Evolutionary conservation across 2,113 vertebrate genomes (phyloP).

Genomic region (Chaenogobius annularis): DNA sequence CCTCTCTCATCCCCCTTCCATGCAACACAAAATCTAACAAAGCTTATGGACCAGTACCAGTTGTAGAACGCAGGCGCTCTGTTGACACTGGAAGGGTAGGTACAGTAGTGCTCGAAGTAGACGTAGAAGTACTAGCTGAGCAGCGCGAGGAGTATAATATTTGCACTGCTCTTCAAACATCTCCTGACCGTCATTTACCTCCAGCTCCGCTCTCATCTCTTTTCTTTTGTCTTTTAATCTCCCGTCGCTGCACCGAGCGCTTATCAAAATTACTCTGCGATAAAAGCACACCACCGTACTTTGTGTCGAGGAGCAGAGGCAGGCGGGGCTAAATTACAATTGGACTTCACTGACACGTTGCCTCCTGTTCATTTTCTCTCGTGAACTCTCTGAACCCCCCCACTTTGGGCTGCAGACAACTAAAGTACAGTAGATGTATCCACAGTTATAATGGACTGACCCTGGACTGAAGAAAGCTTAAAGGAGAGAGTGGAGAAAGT

Average conservation of each 20-base stretch:
- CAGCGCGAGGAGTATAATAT: too few species aligned
- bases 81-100: too few species aligned
- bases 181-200: not conserved
- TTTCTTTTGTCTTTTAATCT: not conserved
- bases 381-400: slow-evolving; percentile 36
- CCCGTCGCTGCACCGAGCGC: not conserved
- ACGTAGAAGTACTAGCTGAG: too few species aligned
- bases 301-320: too few species aligned
- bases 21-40: too few species aligned
- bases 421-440: slow-evolving; percentile 1
- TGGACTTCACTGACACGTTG: not conserved
- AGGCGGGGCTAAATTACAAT: slow-evolving; percentile 22
- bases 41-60: too few species aligned
- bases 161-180: too few species aligned
- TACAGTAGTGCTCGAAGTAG: too few species aligned
- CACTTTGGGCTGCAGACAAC: slow-evolving; percentile 27
- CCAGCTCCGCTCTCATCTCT: not conserved
- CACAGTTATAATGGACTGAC: not conserved
- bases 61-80: too few species aligned
- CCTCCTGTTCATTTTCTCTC: not conserved
- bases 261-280: not conserved
- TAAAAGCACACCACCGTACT: too few species aligned
- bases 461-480: not conserved
- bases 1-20: too few species aligned
- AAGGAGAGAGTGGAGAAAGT: not conserved